Evolutionary conservation across 2,797 vertebrate genomes (phyloP).

Genomic region (Arrhamphus sclerolepis): DNA sequence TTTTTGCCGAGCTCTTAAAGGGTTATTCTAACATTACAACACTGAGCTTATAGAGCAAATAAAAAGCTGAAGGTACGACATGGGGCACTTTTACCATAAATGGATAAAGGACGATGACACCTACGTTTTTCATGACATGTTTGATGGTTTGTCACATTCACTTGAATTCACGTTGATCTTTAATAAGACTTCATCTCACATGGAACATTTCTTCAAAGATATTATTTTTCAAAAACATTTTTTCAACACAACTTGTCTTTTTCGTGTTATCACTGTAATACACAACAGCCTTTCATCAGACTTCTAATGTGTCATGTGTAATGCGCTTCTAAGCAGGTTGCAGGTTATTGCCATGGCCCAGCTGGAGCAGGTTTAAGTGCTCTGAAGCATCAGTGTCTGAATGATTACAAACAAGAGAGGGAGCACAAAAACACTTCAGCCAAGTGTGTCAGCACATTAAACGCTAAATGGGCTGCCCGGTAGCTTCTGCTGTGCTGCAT

Average conservation of each 20-base stretch:
- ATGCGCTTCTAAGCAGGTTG: conserved; percentile 1
- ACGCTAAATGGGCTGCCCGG: conserved; percentile 51
- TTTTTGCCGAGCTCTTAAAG: too few species aligned
- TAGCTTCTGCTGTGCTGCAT: conserved; percentile 44
- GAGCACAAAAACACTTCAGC: conserved; percentile 43
- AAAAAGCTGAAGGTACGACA: too few species aligned
- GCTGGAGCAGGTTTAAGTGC: conserved; percentile 49
- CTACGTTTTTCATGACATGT: too few species aligned
- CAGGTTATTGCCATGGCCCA: conserved; percentile 17
- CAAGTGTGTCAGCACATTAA: conserved; percentile 43
- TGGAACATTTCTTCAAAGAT: background rate
- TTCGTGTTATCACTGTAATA: background rate
- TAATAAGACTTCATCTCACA: too few species aligned
- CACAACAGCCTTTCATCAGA: background rate
- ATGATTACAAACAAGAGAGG: conserved; percentile 26
- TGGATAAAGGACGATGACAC: too few species aligned
- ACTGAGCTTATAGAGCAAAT: too few species aligned
- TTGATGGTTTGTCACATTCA: too few species aligned
- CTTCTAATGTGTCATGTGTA: background rate
- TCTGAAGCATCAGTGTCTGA: conserved; percentile 44
- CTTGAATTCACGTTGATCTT: too few species aligned
- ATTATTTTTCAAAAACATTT: background rate
- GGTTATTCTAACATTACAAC: too few species aligned
- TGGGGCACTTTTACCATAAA: too few species aligned
- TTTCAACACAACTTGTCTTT: background rate